These are phyloP conservation scores for Tympanuchus pallidicinctus DNA, from an alignment of 2,113 vertebrate species.

Conservation along the genomic window DNA sequence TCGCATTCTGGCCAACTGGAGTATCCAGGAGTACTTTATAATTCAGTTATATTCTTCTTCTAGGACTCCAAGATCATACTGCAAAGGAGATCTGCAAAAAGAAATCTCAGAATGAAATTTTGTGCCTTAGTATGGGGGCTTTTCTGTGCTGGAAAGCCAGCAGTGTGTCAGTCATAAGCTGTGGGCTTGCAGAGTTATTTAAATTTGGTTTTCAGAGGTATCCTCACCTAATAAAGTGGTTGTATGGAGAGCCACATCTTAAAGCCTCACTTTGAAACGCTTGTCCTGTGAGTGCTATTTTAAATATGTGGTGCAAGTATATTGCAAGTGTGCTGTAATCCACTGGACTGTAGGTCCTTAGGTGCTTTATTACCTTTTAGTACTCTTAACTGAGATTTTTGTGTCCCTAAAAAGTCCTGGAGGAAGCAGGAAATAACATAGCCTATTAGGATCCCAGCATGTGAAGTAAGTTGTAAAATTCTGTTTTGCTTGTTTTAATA, in stretches of 20 bases:
- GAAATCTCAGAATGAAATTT: background rate
- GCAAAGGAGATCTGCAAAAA: background rate
- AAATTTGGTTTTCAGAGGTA: background rate
- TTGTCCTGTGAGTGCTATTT: background rate
- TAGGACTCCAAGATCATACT: background rate
- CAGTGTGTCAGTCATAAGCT: background rate
- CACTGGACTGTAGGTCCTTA: background rate
- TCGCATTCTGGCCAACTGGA: conserved; percentile 1
- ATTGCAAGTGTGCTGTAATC: background rate
- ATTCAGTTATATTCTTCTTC: background rate
- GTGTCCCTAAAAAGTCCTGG: fast-evolving
- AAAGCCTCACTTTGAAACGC: background rate
- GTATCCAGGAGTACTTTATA: background rate
- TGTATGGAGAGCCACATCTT: background rate
- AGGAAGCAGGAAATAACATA: background rate
- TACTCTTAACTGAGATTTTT: background rate
- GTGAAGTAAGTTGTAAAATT: background rate
- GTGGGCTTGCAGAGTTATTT: background rate
- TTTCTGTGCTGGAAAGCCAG: background rate
- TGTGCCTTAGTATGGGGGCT: background rate
- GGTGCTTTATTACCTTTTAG: background rate
- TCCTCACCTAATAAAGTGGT: background rate
- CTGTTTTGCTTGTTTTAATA: background rate
- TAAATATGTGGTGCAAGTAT: background rate
- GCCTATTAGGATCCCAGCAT: background rate